Evolutionary conservation across 2,888 invertebrate species (phyloP), one percentile per base, ranked within the genome.

Genomic region (Xylota sylvarum): DNA sequence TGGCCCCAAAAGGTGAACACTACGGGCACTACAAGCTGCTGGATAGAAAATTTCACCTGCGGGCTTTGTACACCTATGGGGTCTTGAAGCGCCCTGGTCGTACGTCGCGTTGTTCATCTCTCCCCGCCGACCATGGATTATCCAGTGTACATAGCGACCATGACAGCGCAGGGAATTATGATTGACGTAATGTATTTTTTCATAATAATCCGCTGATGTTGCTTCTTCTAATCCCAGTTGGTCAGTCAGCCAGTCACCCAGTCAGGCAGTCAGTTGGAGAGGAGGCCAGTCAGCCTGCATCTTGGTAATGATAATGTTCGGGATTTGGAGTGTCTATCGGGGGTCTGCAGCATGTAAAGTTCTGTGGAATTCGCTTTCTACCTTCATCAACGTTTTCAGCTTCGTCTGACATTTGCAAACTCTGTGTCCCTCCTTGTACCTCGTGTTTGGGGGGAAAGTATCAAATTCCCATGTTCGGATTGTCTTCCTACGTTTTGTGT

Each of bases 111-210:
- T 50, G 10, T 35, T 32, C 55, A 56, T 55, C 52, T 55, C 52
- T 40, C 55, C 74, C 55, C 52, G 48, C 12, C 40, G 55, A 30
- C 64, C 19, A 43, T 65, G 35, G 74, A 84, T 84, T 80, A 85
- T 80, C 85, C 80, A 14, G 40, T 82, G 77, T 77, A 86, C 86
- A 82, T 78, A 46, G 82, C 56, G 35, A 73, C 86, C 72, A n/a
- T 81, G 82, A 86, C 86, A 86, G 82, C 86, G 52, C 81, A 69
- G 14, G 77, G 78, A 82, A 86, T 86, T 86, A 86, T 86, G 86
- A 86, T 82, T 86, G 86, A 86, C 86, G 86, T 86, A 86, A 86
- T 82, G 82, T 78, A 73, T 80, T 80, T 80, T 65, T 80, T 79
- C 76, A 77, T 65, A 60, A 73, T 86, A 86, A 86, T 86, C 81